A percentile compares a stretch with the other conserved stretches of the same genome.
phyloP scores from a whole-genome alignment of 2,888 invertebrate species.

The Caenorhabditis macrosperma region DNA sequence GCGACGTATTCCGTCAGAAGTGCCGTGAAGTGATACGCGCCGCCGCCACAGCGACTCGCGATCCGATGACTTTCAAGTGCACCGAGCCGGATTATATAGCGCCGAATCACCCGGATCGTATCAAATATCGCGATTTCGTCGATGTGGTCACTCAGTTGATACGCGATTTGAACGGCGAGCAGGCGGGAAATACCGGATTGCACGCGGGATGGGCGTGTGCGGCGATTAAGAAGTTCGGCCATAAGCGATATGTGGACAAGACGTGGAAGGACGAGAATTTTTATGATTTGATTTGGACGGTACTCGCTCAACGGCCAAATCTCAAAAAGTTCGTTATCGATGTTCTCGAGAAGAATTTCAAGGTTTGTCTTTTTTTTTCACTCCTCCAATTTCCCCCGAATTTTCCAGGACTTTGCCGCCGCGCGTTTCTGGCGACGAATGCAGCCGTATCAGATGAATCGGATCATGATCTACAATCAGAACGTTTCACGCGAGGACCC shows the following conservation, averaged over 20 bases:
- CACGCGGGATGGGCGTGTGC: slow-evolving; percentile 67
- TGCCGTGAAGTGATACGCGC: slow-evolving; percentile 57
- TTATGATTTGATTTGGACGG: slow-evolving; percentile 70
- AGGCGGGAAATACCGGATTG: slow-evolving; percentile 24
- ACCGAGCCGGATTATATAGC: slow-evolving; percentile 23
- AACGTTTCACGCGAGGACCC: slow-evolving; percentile 34
- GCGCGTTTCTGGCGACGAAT: slow-evolving; percentile 61
- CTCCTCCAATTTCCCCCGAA: too few species aligned
- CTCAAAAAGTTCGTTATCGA: slow-evolving; percentile 62
- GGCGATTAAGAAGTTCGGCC: slow-evolving; percentile 69
- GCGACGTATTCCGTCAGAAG: slow-evolving; percentile 55
- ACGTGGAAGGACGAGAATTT: slow-evolving; percentile 69
- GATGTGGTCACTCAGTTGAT: slow-evolving; percentile 31
- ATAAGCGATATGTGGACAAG: slow-evolving; percentile 66
- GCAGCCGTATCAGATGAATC: slow-evolving; percentile 61
- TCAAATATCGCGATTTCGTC: slow-evolving; percentile 32
- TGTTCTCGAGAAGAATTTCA: slow-evolving; percentile 59
- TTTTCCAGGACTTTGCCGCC: slow-evolving; percentile 31
- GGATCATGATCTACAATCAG: slow-evolving; percentile 41
- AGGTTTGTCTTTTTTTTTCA: not conserved
- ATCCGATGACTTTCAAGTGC: slow-evolving; percentile 37
- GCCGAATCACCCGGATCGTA: slow-evolving; percentile 13
- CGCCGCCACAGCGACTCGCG: slow-evolving; percentile 39
- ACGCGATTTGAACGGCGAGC: slow-evolving; percentile 55
- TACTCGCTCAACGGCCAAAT: slow-evolving; percentile 68